Conservation (phyloP, 37 sponge, comb jelly and placozoan genomes). For the Spongilla lacustris region DNA sequence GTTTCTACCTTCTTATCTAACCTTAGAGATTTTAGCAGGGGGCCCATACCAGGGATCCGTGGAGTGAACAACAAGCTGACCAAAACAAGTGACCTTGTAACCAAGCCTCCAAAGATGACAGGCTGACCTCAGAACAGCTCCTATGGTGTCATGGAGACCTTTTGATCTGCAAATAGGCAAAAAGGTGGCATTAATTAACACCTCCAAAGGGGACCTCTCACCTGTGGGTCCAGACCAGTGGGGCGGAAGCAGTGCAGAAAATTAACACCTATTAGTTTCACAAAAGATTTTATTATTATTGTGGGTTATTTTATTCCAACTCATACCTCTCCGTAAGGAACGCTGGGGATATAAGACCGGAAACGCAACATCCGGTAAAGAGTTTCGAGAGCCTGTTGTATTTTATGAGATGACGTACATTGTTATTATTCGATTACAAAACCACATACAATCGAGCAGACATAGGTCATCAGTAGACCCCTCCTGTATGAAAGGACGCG, state of each 20-base stretch:
- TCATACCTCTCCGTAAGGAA: conserved; percentile 66
- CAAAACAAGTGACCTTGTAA: neutral
- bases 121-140: conserved; percentile 11
- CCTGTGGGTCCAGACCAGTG: neutral
- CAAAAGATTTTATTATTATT: neutral
- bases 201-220: neutral
- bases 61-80: conserved; percentile 16
- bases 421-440: neutral
- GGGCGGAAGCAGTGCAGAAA: conserved; percentile 17
- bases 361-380: conserved; percentile 30
- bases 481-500: conserved; percentile 4
- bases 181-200: neutral
- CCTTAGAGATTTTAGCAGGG: too few species aligned
- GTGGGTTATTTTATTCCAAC: neutral
- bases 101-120: neutral
- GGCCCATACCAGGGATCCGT: neutral
- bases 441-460: conserved; percentile 39
- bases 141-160: conserved; percentile 15
- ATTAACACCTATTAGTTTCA: conserved; percentile 14
- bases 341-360: conserved; percentile 11
- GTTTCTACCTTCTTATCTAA: too few species aligned
- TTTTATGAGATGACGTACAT: neutral
- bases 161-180: neutral
- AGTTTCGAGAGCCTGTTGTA: conserved; percentile 36
- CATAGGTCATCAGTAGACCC: conserved; percentile 37